phyloP scores from a whole-genome alignment of 2,888 invertebrate genomes.

The Drosophila emarginata region DNA sequence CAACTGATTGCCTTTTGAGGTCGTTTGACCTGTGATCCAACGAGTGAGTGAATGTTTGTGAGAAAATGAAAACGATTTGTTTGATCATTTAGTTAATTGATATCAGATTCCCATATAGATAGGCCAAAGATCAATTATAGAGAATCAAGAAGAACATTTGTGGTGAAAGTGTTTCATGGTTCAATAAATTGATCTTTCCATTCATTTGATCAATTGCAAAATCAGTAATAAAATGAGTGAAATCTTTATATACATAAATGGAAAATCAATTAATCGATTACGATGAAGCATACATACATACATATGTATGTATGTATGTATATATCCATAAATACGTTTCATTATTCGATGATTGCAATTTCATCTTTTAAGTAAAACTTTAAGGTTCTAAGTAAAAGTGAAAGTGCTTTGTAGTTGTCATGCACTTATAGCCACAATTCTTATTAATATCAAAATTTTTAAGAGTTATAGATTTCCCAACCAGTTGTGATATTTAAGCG shows the following conservation, averaged over 20 bases:
- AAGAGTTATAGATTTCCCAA: not conserved
- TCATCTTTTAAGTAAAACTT: too few species aligned
- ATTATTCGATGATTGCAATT: too few species aligned
- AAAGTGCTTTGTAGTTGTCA: too few species aligned
- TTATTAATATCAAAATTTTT: not conserved
- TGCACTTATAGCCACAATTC: too few species aligned
- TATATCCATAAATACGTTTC: not conserved
- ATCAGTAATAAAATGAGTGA: slow-evolving; percentile 1
- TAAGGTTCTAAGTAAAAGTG: too few species aligned
- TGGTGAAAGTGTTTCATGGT: slow-evolving; percentile 30
- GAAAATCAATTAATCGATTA: slow-evolving; percentile 1
- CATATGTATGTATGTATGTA: not conserved
- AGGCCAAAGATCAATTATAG: slow-evolving; percentile 45
- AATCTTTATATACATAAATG: not conserved
- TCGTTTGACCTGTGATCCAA: slow-evolving; percentile 55
- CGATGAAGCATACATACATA: not conserved
- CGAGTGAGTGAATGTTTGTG: not conserved
- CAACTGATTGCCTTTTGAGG: slow-evolving; percentile 56
- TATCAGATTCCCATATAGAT: slow-evolving; percentile 47
- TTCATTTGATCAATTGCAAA: slow-evolving; percentile 14
- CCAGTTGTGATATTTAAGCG: not conserved
- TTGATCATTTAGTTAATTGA: slow-evolving; percentile 63
- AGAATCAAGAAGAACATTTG: slow-evolving; percentile 21
- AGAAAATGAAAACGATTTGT: slow-evolving; percentile 52
- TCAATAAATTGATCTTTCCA: slow-evolving; percentile 7